Evolutionary conservation across 2,888 invertebrate genomes (phyloP), one percentile per base, ranked within the genome.

Genomic region (Helobdella robusta): DNA sequence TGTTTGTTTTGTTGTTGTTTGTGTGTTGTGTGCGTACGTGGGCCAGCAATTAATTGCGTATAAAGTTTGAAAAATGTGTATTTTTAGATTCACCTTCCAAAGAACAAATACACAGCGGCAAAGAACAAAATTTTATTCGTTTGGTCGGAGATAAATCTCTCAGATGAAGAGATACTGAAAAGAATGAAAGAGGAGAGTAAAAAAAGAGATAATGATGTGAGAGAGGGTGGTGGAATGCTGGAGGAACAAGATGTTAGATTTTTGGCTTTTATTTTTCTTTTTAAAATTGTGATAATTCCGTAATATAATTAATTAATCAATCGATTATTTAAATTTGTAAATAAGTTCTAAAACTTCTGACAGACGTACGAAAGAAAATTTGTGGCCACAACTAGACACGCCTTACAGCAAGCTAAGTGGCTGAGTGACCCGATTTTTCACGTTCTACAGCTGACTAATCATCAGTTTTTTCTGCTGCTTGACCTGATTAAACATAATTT

Each of bases 51-150:
- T n/a, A n/a, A n/a, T n/a, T n/a, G n/a, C n/a, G n/a, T n/a, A n/a
- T n/a, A n/a, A n/a, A n/a, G n/a, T n/a, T n/a, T n/a, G n/a, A n/a
- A n/a, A n/a, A n/a, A n/a, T n/a, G n/a, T n/a, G n/a, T n/a, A n/a
- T n/a, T 18, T 23, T 56, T 32, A 56, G 56, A 28, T 56, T 8
- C 32, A 28, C 3, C 28, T 56, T n/a, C 56, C 56, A 30, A 25
- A 56, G n/a, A 32, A 56, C 28, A 3, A 56, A 18, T 56, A 25
- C 23, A 28, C 28, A 5, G 28, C 56, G 56, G 25, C 32, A 2
- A 25, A 30, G n/a, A 32, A 56, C 56, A 56, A 30, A 15, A n/a
- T 56, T n/a, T 3, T 56, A n/a, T 56, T 56, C 32, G 25, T 56
- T n/a, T 56, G 56, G 56, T 30, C 25, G 6, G 56, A 56, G 23